Evolutionary conservation across 2,797 vertebrate species (phyloP), one percentile per base, ranked within the genome.

Genomic region (Alfaro cultratus): DNA sequence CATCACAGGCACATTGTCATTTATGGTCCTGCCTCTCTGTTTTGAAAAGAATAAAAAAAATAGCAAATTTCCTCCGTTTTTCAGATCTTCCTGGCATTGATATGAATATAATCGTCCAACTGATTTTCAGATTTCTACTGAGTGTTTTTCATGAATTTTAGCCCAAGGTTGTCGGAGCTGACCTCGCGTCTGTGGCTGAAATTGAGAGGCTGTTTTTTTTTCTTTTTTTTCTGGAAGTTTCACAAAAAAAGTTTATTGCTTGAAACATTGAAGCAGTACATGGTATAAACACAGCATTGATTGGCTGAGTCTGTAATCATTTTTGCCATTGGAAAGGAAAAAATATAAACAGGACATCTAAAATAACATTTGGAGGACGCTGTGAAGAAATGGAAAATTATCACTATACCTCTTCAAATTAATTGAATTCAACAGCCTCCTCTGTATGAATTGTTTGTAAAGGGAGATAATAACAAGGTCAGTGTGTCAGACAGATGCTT

Each of bases 101-200:
- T 43, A n/a, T 70, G 9, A 70, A 70, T 43, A 45, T 43, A 70
- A 43, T 43, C 3, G 11, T 70, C 41, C 26, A 16, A 45, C n/a
- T 15, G 23, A 70, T 70, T n/a, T 70, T 70, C 26, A 29, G 13
- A 31, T n/a, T 75, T 60, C 13, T 11, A 1, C 7, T 4, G n/a
- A 39, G 75, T 76, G 75, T 26, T 16, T 76, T n/a, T 29, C 15
- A 68, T 77, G 8, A 67, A 18, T 71, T n/a, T 51, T 51, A 70
- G 49, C 36, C 41, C 16, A 72, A 43, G n/a, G 49, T 45, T 55
- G 47, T 45, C 45, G 21, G 13, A n/a, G 43, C 43, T 53, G 64
- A n/a, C 47, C 23, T 77, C 7, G 4, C 6, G 26, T 7, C 21
- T 34, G 36, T 13, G 39, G 23, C 41, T 8, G 12, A 70, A 70